Base-by-base conservation (phyloP, 2,797 vertebrate genomes). In the Sebastes ruberrimus region DNA sequence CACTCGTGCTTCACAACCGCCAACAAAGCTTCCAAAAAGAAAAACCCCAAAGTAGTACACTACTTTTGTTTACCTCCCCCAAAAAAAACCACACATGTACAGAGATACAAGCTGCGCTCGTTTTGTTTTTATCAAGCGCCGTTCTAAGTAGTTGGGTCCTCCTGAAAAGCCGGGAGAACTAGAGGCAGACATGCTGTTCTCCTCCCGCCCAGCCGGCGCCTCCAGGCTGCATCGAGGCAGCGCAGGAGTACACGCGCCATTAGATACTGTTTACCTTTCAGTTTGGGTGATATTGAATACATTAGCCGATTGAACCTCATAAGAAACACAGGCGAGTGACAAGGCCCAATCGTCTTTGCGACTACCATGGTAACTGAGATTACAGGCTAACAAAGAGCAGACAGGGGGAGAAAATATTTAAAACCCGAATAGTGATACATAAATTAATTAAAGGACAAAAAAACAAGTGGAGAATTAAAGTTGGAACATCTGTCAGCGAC, bases 401-500 rank as follows among this genome's bases (percentile, higher is more conserved):
- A 91, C 93, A 82, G 90, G 91, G 71, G 79, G 83, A 86, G 74
- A 84, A 87, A 92, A 91, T 93, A 93, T 93, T 92, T 92, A 86
- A 94, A 94, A 93, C 92, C 92, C 69, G 72, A 92, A 90, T 87
- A 94, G 90, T 88, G 93, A 96, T 95, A 95, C 96, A 95, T 96
- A 96, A 96, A 96, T 96, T 96, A 96, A 96, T 96, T 96, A 95
- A 94, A 94, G 94, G 93, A 94, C 93, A 93, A 92, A 95, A 93
- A 94, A 94, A 94, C 92, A 95, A 95, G 94, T 90, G 85, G 92
- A 90, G 94, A 96, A 96, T 96, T 96, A 96, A 96, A 96, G 94
- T 95, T 94, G 88, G 91, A 96, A 96, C 95, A 96, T 96, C 95
- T 96, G 96, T 96, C 96, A 96, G 90, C 93, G 94, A 94, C 95